These are phyloP conservation scores for Phortica variegata DNA, from an alignment of 1,140 invertebrate genomes.

Conservation along the genomic window DNA sequence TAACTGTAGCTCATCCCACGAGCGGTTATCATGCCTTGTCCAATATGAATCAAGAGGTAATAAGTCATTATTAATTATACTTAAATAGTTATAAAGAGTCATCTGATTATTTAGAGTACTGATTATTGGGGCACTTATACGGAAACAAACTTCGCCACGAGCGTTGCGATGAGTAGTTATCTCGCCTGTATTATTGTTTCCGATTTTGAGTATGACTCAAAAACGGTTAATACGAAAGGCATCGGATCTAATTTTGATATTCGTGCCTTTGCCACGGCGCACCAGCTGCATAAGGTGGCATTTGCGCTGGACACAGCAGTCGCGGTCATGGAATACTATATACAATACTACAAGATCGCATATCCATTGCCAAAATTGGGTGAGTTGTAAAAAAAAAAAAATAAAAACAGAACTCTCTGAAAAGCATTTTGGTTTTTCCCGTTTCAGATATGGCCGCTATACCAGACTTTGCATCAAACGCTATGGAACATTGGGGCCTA, in stretches of 20 bases:
- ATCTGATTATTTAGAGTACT: constrained; percentile 16
- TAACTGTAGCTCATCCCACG: constrained; percentile 72
- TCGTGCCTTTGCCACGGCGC: constrained; percentile 72
- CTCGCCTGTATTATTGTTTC: constrained; percentile 88
- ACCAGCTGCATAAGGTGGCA: constrained; percentile 71
- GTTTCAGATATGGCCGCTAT: constrained; percentile 85
- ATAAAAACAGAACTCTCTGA: not conserved
- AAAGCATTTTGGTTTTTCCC: not conserved
- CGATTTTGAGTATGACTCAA: constrained; percentile 72
- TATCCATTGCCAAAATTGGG: constrained; percentile 86
- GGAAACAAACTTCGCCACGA: constrained; percentile 68
- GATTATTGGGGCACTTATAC: constrained; percentile 31
- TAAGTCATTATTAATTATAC: not conserved
- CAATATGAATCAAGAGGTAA: constrained; percentile 68
- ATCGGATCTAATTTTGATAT: constrained; percentile 64
- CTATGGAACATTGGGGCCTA: constrained; percentile 94
- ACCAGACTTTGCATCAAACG: constrained; percentile 90
- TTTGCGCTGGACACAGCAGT: constrained; percentile 79
- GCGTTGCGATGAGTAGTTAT: constrained; percentile 92
- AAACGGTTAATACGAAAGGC: constrained; percentile 60
- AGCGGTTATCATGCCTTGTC: constrained; percentile 72
- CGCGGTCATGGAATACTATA: constrained; percentile 81
- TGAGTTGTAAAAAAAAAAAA: not conserved
- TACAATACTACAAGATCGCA: constrained; percentile 79
- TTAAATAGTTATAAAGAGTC: not conserved